Base-by-base conservation (phyloP, 2,888 invertebrate species). In the Ecliptopera silaceata region DNA sequence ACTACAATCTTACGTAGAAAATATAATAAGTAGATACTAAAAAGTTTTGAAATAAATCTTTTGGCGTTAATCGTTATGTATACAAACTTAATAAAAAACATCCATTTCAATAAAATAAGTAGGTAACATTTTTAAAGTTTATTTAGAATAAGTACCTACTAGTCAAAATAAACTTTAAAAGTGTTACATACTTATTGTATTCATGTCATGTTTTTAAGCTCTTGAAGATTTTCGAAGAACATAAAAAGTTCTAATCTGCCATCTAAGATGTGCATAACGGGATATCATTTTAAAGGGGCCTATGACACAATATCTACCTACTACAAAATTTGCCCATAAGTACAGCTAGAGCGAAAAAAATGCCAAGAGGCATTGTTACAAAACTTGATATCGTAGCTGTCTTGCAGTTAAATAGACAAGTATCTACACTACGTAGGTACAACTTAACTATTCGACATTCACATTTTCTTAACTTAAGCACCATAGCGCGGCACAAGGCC, bases 291-390 rank as follows among this genome's bases (percentile, higher is more conserved):
- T 48, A 31, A 45, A 59, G 45, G 55, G 48, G 58, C 39, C 54
- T 48, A 42, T 58, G 54, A 39, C 38, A 17, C 38, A 39, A 39
- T 57, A 58, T 17, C 5, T 4, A 12, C 32, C 12, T 55, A 60
- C 50, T 45, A 47, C 60, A 58, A 60, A 59, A 59, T 53, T 45
- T 59, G 61, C 46, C 54, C 48, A 26, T 34, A 42, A 36, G 31
- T 29, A 34, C 39, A 26, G 12, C 13, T 29, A 29, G 15, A 41
- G 43, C 54, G 26, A 29, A 41, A 66, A 68, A 63, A 64, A 65
- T 46, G 41, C 55, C 65, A 70, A 59, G 64, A 66, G 65, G 64
- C 63, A 65, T 61, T 65, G 63, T 65, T 54, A 56, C 63, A 49
- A 73, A 72, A 75, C 65, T 63, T 39, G 49, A 54, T 56, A 51